Conservation (phyloP, 2,888 invertebrate genomes). For the Hydroisotoma schaefferi region DNA sequence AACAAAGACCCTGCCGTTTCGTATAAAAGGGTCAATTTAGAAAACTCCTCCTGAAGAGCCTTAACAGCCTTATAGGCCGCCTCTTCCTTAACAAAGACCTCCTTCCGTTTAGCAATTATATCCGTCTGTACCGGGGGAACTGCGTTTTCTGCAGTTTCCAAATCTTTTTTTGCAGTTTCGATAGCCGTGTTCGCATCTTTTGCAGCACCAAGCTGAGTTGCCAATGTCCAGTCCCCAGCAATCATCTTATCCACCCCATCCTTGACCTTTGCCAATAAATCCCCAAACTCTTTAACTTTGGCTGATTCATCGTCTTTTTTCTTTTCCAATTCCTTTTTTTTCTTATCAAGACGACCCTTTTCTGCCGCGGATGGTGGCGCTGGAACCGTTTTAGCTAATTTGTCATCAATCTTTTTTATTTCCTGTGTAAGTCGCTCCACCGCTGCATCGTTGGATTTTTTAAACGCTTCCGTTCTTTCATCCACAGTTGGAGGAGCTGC, state of each 20-base stretch:
- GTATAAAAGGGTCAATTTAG: too few species aligned
- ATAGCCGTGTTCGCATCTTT: conserved; percentile 6
- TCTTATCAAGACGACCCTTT: too few species aligned
- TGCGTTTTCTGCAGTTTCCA: not conserved
- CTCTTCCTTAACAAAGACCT: conserved; percentile 13
- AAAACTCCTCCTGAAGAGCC: conserved; percentile 11
- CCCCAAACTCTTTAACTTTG: conserved; percentile 14
- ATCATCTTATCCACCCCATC: conserved; percentile 13
- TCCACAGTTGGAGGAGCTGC: not conserved
- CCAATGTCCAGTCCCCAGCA: not conserved
- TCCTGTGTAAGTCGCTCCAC: too few species aligned
- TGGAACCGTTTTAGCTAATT: too few species aligned
- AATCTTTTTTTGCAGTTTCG: conserved; percentile 8
- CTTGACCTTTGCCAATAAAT: conserved; percentile 9
- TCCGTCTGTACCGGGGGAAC: conserved; percentile 12
- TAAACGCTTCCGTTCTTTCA: not conserved
- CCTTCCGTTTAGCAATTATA: conserved; percentile 11
- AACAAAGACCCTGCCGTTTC: too few species aligned
- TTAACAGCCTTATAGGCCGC: conserved; percentile 12
- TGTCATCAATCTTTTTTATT: not conserved
- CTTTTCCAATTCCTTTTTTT: conserved; percentile 2
- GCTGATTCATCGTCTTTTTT: conserved; percentile 14
- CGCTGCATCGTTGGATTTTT: not conserved
- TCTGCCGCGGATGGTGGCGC: too few species aligned
- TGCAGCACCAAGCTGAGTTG: too few species aligned